phyloP scores from a whole-genome alignment of 1,140 invertebrate genomes.

The Cyclargus thomasi region DNA sequence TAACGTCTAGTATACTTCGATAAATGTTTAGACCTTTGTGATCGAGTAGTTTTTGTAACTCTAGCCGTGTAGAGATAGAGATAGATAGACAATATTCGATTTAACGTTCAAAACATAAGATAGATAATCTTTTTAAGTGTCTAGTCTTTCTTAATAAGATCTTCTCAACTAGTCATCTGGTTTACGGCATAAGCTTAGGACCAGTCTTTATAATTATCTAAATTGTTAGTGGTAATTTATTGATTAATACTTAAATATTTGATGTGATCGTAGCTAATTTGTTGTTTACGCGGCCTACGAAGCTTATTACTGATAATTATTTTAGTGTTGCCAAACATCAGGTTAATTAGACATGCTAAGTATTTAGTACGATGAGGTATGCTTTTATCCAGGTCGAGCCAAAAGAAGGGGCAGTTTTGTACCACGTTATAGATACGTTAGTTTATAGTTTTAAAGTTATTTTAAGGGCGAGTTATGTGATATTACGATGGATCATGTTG shows the following conservation, averaged over 20 bases:
- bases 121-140: neutral
- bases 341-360: neutral
- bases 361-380: neutral
- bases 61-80: constrained; percentile 23
- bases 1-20: constrained; percentile 1
- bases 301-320: neutral
- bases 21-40: constrained; percentile 34
- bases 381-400: neutral
- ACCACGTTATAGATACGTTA: neutral
- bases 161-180: neutral
- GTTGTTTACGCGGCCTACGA: neutral
- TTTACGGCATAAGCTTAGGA: no score
- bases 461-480: neutral
- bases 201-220: no score
- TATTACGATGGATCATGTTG: neutral
- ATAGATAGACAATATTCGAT: constrained; percentile 35
- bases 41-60: constrained; percentile 39
- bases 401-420: neutral
- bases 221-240: neutral
- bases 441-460: neutral
- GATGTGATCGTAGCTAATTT: constrained; percentile 7
- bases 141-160: neutral
- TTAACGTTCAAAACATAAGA: constrained; percentile 14
- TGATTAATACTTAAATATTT: neutral
- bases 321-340: neutral